Evolutionary conservation across 1,140 invertebrate genomes (phyloP).

Genomic region (Hestina assimilis): DNA sequence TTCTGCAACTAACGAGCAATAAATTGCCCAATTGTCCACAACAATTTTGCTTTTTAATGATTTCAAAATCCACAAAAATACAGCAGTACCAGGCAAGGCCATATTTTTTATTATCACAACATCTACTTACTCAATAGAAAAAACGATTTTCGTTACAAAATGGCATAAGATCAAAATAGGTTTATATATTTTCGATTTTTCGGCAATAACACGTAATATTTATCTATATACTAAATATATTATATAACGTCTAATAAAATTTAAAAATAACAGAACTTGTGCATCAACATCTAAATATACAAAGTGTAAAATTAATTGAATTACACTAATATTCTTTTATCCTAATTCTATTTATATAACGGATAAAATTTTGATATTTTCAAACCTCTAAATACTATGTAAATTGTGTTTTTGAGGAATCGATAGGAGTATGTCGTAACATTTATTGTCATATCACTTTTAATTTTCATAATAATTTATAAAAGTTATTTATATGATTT

Average conservation of each 20-base stretch:
- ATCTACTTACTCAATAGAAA: too few relatives aligned
- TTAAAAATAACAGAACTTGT: conserved; percentile 61
- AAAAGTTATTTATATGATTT: too few relatives aligned
- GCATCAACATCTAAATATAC: conserved; percentile 69
- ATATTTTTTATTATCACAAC: too few relatives aligned
- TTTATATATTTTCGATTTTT: conserved; percentile 12
- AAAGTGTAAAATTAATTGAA: conserved; percentile 62
- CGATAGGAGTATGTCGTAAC: conserved; percentile 10
- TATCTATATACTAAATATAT: conserved; percentile 49
- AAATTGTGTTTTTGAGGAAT: conserved; percentile 31
- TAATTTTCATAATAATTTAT: too few relatives aligned
- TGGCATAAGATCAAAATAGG: neutral
- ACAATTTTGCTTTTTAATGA: too few relatives aligned
- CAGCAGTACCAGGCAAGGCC: too few relatives aligned
- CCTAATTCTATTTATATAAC: conserved; percentile 7
- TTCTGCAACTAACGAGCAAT: too few relatives aligned
- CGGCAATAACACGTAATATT: conserved; percentile 29
- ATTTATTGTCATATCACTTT: conserved; percentile 29
- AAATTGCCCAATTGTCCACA: too few relatives aligned
- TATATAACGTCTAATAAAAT: conserved; percentile 61
- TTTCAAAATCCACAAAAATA: too few relatives aligned
- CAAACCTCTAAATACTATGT: conserved; percentile 26
- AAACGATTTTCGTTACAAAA: neutral
- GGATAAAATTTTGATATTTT: conserved; percentile 21
- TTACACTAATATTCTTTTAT: conserved; percentile 39